These are phyloP conservation scores for Aythya baeri DNA, from an alignment of 2,113 vertebrate genomes.

Conservation along the genomic window DNA sequence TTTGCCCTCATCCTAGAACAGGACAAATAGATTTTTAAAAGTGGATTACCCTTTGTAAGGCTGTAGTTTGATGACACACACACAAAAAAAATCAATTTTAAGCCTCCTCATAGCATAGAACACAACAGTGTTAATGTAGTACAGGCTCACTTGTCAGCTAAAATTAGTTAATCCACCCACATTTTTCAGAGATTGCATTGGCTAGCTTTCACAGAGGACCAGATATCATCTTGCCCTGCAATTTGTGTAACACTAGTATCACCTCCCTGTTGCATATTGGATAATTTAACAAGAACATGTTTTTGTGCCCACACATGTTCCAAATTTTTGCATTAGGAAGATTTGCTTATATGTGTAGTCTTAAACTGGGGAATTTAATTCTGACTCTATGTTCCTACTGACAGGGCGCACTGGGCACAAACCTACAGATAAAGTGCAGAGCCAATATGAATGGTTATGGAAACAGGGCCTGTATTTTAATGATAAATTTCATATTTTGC, in stretches of 20 bases:
- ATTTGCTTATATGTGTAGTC: neutral
- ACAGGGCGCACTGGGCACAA: too few relatives aligned
- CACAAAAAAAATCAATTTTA: neutral
- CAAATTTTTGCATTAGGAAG: neutral
- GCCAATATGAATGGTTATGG: neutral
- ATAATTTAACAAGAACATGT: neutral
- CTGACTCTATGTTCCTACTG: too few relatives aligned
- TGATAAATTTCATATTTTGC: neutral
- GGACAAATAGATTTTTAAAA: neutral
- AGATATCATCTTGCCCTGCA: neutral
- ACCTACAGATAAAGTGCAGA: neutral
- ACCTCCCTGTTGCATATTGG: neutral
- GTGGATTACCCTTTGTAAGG: neutral
- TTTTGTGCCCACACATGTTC: neutral
- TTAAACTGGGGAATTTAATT: too few relatives aligned
- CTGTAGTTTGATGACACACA: neutral
- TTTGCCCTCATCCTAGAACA: neutral
- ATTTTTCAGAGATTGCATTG: neutral
- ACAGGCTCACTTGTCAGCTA: neutral
- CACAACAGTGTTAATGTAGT: neutral
- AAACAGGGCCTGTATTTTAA: neutral
- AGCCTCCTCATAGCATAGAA: neutral
- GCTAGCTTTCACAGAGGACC: neutral
- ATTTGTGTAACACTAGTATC: neutral
- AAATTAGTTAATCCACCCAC: neutral